Conservation (phyloP, 2,888 invertebrate species). For the Protophormia terraenovae region DNA sequence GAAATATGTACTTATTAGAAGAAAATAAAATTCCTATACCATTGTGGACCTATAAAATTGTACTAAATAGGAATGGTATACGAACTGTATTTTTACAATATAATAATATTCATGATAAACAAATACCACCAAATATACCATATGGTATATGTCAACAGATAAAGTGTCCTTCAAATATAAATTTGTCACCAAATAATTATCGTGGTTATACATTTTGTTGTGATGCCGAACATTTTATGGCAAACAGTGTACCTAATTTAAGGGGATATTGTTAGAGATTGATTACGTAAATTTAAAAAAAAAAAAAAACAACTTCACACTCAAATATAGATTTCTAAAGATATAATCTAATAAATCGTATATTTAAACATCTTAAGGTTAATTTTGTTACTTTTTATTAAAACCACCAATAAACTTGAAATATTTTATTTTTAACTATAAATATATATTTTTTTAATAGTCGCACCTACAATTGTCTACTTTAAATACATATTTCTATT, state of each 20-base stretch:
- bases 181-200: conserved; percentile 16
- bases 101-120: conserved; percentile 59
- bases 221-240: conserved; percentile 38
- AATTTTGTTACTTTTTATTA: neutral
- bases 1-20: conserved; percentile 37
- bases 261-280: conserved; percentile 46
- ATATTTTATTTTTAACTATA: neutral
- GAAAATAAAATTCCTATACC: conserved; percentile 56
- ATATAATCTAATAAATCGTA: conserved; percentile 15
- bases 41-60: conserved; percentile 63
- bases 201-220: conserved; percentile 57
- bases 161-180: conserved; percentile 25
- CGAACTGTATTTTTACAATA: conserved; percentile 57
- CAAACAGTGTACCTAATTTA: conserved; percentile 34
- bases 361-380: conserved; percentile 30
- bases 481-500: neutral
- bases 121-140: conserved; percentile 35
- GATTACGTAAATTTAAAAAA: neutral
- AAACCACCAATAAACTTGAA: conserved; percentile 33
- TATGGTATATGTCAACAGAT: neutral
- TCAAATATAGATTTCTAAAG: no score
- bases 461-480: conserved; percentile 34
- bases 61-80: conserved; percentile 19
- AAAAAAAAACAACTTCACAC: neutral
- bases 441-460: neutral